A percentile compares a stretch with the other conserved stretches of the same genome.
These are phyloP conservation scores for Scelioninae gen. 2 DNA, from an alignment of 2,888 invertebrate genomes.

Conservation along the genomic window DNA sequence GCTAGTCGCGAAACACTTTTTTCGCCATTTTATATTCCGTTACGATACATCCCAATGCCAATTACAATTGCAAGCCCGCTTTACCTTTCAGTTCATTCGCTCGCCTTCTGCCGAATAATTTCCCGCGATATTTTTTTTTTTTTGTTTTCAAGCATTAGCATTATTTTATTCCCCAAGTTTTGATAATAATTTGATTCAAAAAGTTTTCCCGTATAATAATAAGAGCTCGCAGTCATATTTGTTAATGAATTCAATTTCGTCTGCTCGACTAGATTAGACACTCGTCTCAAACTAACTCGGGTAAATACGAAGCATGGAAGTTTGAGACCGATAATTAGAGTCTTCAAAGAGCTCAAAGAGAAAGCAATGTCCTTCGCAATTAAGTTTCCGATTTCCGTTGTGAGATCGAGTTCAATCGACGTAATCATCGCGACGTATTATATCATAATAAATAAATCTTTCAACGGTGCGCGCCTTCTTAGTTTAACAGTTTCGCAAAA, in stretches of 20 bases:
- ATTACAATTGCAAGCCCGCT: no score
- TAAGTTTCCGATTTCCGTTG: conserved; percentile 60
- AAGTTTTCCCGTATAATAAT: conserved; percentile 22
- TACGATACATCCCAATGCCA: no score
- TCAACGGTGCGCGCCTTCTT: neutral
- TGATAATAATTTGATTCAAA: neutral
- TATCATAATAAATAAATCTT: conserved; percentile 42
- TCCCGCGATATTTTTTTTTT: no score
- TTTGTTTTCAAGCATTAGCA: no score
- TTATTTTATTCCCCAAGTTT: neutral
- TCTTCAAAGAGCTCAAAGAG: conserved; percentile 59
- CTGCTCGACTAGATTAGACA: conserved; percentile 48
- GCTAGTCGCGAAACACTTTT: no score
- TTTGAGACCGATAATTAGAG: conserved; percentile 60
- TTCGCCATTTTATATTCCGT: no score
- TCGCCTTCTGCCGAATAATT: no score
- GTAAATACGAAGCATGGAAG: conserved; percentile 56
- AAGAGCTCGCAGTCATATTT: conserved; percentile 38
- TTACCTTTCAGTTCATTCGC: no score
- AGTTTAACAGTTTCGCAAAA: no score
- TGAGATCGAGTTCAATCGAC: conserved; percentile 49
- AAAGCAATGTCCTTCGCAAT: conserved; percentile 58
- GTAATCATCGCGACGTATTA: conserved; percentile 43
- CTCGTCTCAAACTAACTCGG: conserved; percentile 53
- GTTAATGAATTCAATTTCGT: conserved; percentile 53